phyloP scores from a whole-genome alignment of 2,888 invertebrate genomes.

The Chelonus formosanus region DNA sequence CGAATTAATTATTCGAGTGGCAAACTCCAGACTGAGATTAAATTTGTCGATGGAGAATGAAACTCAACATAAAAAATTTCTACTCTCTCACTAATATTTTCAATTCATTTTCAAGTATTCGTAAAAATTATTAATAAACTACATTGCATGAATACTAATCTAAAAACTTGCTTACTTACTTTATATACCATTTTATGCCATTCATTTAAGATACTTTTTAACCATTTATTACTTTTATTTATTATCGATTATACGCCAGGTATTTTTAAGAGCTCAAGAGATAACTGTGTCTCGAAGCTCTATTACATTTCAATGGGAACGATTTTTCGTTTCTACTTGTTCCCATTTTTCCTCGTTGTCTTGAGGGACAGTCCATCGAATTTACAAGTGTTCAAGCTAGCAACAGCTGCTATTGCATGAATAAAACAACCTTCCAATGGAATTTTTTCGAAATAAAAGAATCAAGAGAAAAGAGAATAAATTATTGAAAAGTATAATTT shows the following conservation, averaged over 20 bases:
- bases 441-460: not conserved
- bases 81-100: not conserved
- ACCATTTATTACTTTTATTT: no score
- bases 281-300: no score
- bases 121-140: conserved; percentile 11
- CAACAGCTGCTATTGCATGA: conserved; percentile 9
- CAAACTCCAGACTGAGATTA: conserved; percentile 27
- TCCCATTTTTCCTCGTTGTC: not conserved
- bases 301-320: no score
- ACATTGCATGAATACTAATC: conserved; percentile 2
- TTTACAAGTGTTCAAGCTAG: conserved; percentile 19
- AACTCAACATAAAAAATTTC: conserved; percentile 8
- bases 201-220: no score
- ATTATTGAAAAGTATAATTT: not conserved
- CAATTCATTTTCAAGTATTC: conserved; percentile 10
- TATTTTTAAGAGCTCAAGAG: no score
- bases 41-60: conserved; percentile 31
- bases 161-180: no score
- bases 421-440: conserved; percentile 9
- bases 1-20: conserved; percentile 35
- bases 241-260: no score
- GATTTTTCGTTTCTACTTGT: conserved; percentile 5
- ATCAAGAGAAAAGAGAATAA: not conserved
- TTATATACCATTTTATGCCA: no score
- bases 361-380: conserved; percentile 1